These are phyloP conservation scores for Geopemphigus sp. DNA, from an alignment of 1,140 invertebrate species.

Conservation along the genomic window DNA sequence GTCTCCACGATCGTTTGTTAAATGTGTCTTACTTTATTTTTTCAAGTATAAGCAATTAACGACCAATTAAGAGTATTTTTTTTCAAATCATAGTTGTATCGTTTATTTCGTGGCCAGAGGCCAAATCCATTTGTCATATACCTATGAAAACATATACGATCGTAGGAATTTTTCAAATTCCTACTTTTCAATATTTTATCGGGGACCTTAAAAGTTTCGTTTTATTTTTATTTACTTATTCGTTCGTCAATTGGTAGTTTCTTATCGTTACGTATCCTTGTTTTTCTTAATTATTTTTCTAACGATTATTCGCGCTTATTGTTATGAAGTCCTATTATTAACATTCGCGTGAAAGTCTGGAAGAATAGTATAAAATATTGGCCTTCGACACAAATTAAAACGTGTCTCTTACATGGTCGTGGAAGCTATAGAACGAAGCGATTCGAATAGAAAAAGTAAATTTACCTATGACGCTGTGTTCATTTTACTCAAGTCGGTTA, in stretches of 20 bases:
- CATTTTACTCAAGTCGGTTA: neutral
- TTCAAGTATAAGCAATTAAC: conserved; percentile 20
- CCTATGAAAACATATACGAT: neutral
- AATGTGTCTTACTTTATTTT: conserved; percentile 16
- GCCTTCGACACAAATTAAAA: conserved; percentile 28
- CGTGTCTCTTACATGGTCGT: neutral
- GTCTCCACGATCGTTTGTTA: neutral
- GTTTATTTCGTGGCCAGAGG: conserved; percentile 6
- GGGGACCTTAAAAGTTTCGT: neutral
- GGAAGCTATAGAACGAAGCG: conserved; percentile 7
- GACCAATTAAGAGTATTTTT: conserved; percentile 32
- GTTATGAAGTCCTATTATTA: neutral
- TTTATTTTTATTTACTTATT: neutral
- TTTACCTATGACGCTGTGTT: neutral
- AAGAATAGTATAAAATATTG: conserved; percentile 7
- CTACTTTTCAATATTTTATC: neutral
- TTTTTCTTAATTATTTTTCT: neutral
- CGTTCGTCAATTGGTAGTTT: too few species aligned
- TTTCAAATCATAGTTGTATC: conserved; percentile 5
- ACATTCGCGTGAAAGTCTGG: conserved; percentile 5
- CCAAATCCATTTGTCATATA: neutral
- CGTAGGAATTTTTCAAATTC: neutral
- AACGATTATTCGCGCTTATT: neutral
- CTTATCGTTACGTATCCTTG: neutral
- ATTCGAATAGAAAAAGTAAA: conserved; percentile 30